phyloP scores from a whole-genome alignment of 2,888 invertebrate genomes.

The Minunthozetes semirufus region DNA sequence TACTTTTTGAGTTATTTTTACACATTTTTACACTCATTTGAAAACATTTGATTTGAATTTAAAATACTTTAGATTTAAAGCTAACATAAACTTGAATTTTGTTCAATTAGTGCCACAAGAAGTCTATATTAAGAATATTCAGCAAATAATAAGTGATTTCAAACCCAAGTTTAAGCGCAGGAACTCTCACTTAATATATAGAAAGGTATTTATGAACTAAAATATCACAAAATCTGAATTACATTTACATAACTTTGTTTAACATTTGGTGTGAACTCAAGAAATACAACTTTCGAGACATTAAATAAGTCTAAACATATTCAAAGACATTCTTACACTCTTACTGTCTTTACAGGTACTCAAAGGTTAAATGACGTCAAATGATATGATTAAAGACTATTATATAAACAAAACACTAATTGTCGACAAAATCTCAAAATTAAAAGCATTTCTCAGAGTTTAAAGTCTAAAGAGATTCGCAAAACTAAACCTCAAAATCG shows the following conservation, averaged over 20 bases:
- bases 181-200: not conserved
- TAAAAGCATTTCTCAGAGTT: too few species aligned
- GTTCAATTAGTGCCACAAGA: too few species aligned
- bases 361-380: constrained; percentile 7
- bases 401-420: not conserved
- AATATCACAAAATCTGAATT: constrained; percentile 3
- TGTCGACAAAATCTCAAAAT: too few species aligned
- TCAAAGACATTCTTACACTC: not conserved
- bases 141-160: too few species aligned
- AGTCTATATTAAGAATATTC: too few species aligned
- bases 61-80: too few species aligned
- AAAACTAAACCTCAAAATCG: not conserved
- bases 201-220: not conserved
- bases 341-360: constrained; percentile 2
- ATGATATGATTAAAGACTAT: not conserved
- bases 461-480: too few species aligned
- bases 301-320: not conserved
- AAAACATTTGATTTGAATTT: too few species aligned
- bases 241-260: not conserved
- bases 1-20: too few species aligned
- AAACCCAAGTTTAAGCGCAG: too few species aligned
- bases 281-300: not conserved
- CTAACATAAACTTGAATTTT: too few species aligned
- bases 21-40: too few species aligned
- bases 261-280: constrained; percentile 7